Evolutionary conservation across 2,888 invertebrate genomes (phyloP).

Genomic region (Macrosiphum euphorbiae): DNA sequence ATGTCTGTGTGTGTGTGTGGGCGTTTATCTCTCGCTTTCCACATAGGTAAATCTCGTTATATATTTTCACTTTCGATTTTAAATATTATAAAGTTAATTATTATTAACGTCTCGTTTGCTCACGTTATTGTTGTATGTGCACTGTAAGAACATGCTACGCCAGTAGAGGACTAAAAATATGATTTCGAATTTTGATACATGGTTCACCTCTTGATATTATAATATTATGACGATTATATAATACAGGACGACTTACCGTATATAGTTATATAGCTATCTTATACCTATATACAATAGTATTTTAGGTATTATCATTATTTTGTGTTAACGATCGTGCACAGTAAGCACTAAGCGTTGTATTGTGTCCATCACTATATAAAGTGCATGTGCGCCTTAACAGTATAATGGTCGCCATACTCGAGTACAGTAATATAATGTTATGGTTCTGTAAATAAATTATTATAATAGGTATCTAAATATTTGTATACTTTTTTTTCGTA

Average conservation of each 20-base stretch:
- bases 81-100: background rate
- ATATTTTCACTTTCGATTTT: background rate
- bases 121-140: background rate
- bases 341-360: background rate
- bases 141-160: no score
- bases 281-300: background rate
- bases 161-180: background rate
- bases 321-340: background rate
- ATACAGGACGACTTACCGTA: background rate
- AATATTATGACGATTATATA: constrained; percentile 15
- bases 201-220: background rate
- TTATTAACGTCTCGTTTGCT: background rate
- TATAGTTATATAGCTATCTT: background rate
- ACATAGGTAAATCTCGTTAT: background rate
- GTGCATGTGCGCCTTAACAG: background rate
- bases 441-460: background rate
- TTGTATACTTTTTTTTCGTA: background rate
- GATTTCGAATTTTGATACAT: background rate
- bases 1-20: background rate
- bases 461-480: background rate
- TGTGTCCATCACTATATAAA: background rate
- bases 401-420: background rate
- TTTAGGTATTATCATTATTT: background rate
- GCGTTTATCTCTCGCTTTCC: background rate
- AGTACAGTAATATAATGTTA: background rate